Evolutionary conservation across 1,140 invertebrate species (phyloP), one percentile per base, ranked within the genome.

Genomic region (Drosophila nikananu): DNA sequence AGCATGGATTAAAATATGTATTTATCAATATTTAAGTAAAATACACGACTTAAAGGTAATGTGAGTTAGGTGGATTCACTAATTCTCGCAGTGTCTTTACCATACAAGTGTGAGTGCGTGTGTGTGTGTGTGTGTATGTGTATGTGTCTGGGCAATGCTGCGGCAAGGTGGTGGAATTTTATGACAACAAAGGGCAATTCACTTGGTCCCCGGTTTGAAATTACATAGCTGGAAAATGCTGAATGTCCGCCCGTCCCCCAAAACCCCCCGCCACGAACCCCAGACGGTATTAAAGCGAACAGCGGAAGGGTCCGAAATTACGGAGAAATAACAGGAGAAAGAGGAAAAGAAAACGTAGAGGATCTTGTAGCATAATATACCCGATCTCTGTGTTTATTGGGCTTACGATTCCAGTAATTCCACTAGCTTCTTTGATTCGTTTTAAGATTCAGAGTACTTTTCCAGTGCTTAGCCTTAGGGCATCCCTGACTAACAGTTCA

Each of bases 81-180:
- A 23, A 23, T 55, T 57, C 21, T 25, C 0, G 0, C 54, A 23
- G 54, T 57, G 54, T 57, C 4, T 39, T 23, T 39, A 17, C 21
- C 12, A 19, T 30, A 19, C 19, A 19, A 30, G 13, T 57, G 37
- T 41, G 27, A 23, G 30, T 41, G 37, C 5, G 15, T 2, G 39
- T 41, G 37, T 12, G 15, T 2, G 39, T 41, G 39, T 12, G 27
- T 59, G 42, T 12, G 27, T 59, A 30, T n/a, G 35, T 15, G 42
- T 54, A 9, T 58, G 42, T 62, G 72, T 55, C 32, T 54, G 58
- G 52, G 35, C 52, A 41, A 37, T 54, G 30, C 58, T 57, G 21
- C 21, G 35, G 46, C 73, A 86, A 80, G 83, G 83, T 86, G 83
- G 83, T 86, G 83, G 83, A 86, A 86, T 86, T 86, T 86, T 70